Evolutionary conservation across 1,140 invertebrate species (phyloP), one percentile per base, ranked within the genome.

Genomic region (Achatina immaculata): DNA sequence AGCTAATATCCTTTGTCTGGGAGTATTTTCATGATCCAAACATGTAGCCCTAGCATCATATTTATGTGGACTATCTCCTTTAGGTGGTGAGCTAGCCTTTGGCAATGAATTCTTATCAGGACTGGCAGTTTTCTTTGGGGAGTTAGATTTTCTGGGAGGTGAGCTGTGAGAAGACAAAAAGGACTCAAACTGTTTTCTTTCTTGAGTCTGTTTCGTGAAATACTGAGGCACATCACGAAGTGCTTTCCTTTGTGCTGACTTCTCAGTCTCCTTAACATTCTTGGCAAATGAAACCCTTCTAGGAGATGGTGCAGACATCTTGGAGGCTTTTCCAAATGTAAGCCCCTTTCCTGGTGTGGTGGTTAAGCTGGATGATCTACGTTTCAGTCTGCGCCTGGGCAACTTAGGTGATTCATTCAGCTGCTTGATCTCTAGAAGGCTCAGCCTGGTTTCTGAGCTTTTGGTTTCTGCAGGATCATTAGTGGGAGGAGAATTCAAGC

Each of bases 261-360:
- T 80, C 19, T 80, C 78, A 21, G 45, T 55, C 9, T 72, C 34
- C 40, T 80, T 80, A 24, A 80, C 78, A 80, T 72, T 48, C 55
- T 80, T 80, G 19, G 78, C 78, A 72, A 80, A 80, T 14, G 66
- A 71, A 42, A 80, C 78, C n/a, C 68, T 69, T 36, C 58, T 69
- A 1, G 78, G 48, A 24, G 78, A 80, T 24, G 68, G 11, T 40
- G 58, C 34, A 14, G 19, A 48, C 36, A 48, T 11, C 34, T 71
- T 71, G 34, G 58, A 43, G 34, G 42, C 11, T 68, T 68, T 78
- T 1, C 78, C 78, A 72, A 80, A 80, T 1, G 68, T 80, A 1
- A 80, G 48, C 9, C 78, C 78, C 40, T 80, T 80, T 34, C 78
- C 78, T 31, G 78, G 78, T 19, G 78, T 80, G 45, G 48, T 72